Evolutionary conservation across 2,113 vertebrate species (phyloP), one percentile per base, ranked within the genome.

Genomic region (Uropsilus gracilis): DNA sequence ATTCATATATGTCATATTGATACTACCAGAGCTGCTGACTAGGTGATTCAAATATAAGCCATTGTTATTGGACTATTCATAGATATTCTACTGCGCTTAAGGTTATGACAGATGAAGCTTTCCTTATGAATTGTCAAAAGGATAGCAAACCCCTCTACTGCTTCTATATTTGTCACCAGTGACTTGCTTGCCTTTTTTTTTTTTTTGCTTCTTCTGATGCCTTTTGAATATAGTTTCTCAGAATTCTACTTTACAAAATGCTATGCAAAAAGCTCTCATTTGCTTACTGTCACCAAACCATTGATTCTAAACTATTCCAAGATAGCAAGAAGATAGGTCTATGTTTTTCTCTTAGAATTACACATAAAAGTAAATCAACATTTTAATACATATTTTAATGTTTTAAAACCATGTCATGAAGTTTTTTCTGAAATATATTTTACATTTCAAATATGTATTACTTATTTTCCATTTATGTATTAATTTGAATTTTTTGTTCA

Each of bases 91-190:
- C 91, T 59, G 72, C 17, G 53, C 78, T 86, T 86, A 86, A 63
- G 89, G 69, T 90, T 91, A 92, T 72, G 94, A 96, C 95, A 97
- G 95, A 95, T 94, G 95, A 95, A 96, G 68, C 57, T 96, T 97
- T 84, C 94, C 53, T 2, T 73, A 32, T 69, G 75, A 96, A 96
- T 94, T 96, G 95, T 86, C 91, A 95, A 71, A 94, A 89, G 86
- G 68, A 86, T 95, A 86, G 89, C 76, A 90, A 34, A 90, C 26
- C 44, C 48, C 42, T 84, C 73, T 53, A 8, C 76, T 44, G 46
- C 64, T 95, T 94, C 92, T 93, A n/a, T 87, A 94, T 90, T 76
- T 80, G 72, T 90, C 95, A 61, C 88, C 42, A 71, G 71, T 37
- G 75, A 39, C 50, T 93, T 53, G 61, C 76, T 69, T 64, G n/a